Base-by-base conservation (phyloP, 1,140 invertebrate genomes). In the Cepaea nemoralis region DNA sequence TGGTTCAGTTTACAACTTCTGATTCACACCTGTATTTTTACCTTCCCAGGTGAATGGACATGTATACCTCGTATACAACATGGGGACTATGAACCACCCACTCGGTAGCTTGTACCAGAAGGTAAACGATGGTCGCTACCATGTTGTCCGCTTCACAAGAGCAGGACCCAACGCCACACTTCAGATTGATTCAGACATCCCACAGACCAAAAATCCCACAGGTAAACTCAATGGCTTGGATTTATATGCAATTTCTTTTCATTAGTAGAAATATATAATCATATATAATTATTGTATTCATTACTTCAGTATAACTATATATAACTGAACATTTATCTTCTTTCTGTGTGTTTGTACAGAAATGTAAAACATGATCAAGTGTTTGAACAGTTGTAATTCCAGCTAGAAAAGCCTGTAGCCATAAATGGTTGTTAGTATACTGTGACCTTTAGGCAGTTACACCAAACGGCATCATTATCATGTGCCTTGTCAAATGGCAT, bases 61-160 rank as follows among this genome's bases (percentile, higher is more conserved):
- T 85, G 93, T 98, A 0, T 96, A 97, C 88, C 95, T 96, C 88
- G 95, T 97, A 0, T 99, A 98, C 91, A 98, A 99, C 89, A 95
- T 98, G 91, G 97, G 97, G 0, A 96, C 95, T 3, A 95, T 95
- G 79, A 96, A 98, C 88, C 95, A 97, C 90, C 96, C 96, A 0
- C 93, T 98, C n/a, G 96, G 96, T 24, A 96, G 98, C 90, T 94
- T 96, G 79, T 95, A 94, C 42, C 94, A 96, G 0, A 95, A 96
- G 91, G 96, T 98, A 0, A 97, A 98, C 89, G 97, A 99, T 86
- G 97, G 97, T 82, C 94, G 95, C 55, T 98, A 98, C 91, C 97
- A 99, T 91, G 96, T 98, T 24, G 94, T 98, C 0, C 92, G 96
- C 85, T 98, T 98, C 89, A 96, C 95, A 12, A 93, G 97, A 77